Evolutionary conservation across 2,888 invertebrate species (phyloP), one percentile per base, ranked within the genome.

Genomic region (Lagria hirta): DNA sequence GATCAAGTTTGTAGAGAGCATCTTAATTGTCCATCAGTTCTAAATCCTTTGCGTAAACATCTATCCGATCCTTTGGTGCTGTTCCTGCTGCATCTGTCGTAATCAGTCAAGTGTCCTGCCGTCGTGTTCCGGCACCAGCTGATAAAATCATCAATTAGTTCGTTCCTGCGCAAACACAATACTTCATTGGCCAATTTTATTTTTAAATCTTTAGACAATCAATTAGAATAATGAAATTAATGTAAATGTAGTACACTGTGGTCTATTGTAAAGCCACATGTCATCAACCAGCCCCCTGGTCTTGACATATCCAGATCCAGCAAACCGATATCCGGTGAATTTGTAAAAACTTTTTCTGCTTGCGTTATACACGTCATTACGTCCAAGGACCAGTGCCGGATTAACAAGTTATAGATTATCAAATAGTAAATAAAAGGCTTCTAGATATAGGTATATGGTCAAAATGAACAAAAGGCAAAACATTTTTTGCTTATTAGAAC

Each of bases 211-310:
- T 18, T 49, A 17, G 24, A 8, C 33, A 13, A 40, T 45, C 58
- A 62, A 65, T 65, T 62, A 66, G 57, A 49, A 45, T 62, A 67
- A 67, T 66, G 62, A 63, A 69, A 68, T 69, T 62, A 68, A 68
- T 67, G 67, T 65, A 66, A 66, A 68, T 68, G 60, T 64, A 64
- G 62, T 65, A 60, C 57, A 62, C 55, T 55, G 57, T 60, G 60
- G 52, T 60, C 64, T 59, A 66, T 68, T 69, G 64, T 65, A 54
- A 60, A 63, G 66, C 62, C 62, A 63, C 62, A 63, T 63, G 62
- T 63, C 60, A 61, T 57, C 59, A 52, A 53, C 51, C 51, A 23
- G 48, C 10, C 55, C 60, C 57, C 60, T 60, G 55, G 43, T 54
- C 52, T 50, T 60, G 62, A 60, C 58, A 51, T 52, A 51, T 42